Evolutionary conservation across 2,888 invertebrate genomes (phyloP).

Genomic region (Pegoplata infirma): DNA sequence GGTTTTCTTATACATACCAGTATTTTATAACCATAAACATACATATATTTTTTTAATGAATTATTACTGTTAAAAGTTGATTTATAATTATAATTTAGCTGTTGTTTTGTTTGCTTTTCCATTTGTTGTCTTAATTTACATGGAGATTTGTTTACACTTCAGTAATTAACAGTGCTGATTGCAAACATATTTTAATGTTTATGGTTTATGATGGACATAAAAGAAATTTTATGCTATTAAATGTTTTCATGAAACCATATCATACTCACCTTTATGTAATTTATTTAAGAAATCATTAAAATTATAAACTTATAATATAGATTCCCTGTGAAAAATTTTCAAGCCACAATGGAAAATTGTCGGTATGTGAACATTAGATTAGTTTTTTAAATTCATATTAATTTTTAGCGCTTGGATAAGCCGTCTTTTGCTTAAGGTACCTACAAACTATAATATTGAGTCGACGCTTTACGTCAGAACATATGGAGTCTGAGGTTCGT

Average conservation of each 20-base stretch:
- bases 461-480: too few species aligned
- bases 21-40: too few species aligned
- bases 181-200: neutral
- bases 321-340: too few species aligned
- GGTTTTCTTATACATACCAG: too few species aligned
- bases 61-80: conserved; percentile 37
- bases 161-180: conserved; percentile 42
- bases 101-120: conserved; percentile 19
- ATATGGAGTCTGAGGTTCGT: too few species aligned
- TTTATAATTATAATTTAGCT: conserved; percentile 27
- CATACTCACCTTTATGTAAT: conserved; percentile 10
- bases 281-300: conserved; percentile 22
- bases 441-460: too few species aligned
- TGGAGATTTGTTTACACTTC: conserved; percentile 48
- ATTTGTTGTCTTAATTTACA: conserved; percentile 43
- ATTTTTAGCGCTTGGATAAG: too few species aligned
- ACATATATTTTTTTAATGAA: conserved; percentile 32
- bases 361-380: too few species aligned
- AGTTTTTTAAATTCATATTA: too few species aligned
- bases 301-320: too few species aligned
- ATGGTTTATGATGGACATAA: neutral
- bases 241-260: conserved; percentile 35
- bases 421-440: too few species aligned
- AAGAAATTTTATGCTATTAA: conserved; percentile 11
- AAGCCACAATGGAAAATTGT: too few species aligned